phyloP scores from a whole-genome alignment of 2,113 vertebrate species.

The Nothoprocta perdicaria region DNA sequence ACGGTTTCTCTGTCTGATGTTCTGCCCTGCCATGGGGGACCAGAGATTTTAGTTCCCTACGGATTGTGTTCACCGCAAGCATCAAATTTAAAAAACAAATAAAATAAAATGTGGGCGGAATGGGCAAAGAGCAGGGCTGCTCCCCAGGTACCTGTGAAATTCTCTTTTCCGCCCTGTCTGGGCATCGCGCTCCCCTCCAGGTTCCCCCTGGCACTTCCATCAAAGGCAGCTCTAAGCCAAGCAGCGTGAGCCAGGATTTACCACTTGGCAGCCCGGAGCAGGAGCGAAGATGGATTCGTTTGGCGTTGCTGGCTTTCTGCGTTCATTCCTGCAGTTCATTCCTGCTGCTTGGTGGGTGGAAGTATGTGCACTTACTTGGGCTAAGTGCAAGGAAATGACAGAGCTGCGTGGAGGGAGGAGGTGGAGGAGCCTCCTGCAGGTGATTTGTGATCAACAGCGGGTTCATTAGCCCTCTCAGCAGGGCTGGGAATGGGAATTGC shows the following conservation, averaged over 20 bases:
- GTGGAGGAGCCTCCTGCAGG: background rate
- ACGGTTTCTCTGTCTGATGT: background rate
- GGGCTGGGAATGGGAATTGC: constrained; percentile 8
- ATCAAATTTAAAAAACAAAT: background rate
- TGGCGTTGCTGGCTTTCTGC: background rate
- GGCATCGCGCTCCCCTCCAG: background rate
- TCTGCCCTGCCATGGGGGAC: background rate
- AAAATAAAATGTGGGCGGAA: constrained; percentile 21
- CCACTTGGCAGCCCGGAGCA: background rate
- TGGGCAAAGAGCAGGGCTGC: background rate
- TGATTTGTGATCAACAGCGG: constrained; percentile 2
- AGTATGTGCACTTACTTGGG: background rate
- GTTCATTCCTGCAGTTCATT: background rate
- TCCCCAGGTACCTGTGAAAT: constrained; percentile 24
- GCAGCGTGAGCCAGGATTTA: background rate
- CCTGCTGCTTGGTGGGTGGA: background rate
- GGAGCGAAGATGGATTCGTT: constrained; percentile 12
- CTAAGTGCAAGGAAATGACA: background rate
- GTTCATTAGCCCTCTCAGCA: background rate
- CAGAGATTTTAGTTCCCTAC: background rate
- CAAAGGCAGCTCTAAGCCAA: constrained; percentile 4
- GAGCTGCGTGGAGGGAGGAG: background rate
- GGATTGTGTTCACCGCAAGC: background rate
- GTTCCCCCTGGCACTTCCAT: background rate
- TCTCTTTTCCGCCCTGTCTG: constrained; percentile 3